These are phyloP conservation scores for Thaumetopoea pityocampa DNA, from an alignment of 1,140 invertebrate genomes.

Conservation along the genomic window DNA sequence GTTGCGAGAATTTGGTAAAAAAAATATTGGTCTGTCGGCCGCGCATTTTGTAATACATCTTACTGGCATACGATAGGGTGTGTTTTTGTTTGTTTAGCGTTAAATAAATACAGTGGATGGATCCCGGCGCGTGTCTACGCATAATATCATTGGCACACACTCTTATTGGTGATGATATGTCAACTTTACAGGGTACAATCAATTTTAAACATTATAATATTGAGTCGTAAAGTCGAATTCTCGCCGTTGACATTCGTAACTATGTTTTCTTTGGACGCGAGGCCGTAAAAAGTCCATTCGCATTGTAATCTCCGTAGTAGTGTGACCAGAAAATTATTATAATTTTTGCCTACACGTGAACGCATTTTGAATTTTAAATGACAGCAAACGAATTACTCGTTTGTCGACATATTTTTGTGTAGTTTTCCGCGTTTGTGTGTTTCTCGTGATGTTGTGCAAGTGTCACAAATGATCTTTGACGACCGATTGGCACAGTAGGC, in stretches of 20 bases:
- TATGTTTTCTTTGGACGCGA: conserved; percentile 37
- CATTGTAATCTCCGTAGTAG: conserved; percentile 33
- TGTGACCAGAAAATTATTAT: conserved; percentile 34
- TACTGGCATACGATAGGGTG: conserved; percentile 24
- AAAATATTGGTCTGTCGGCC: conserved; percentile 1
- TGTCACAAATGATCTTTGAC: too few species aligned
- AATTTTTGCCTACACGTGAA: conserved; percentile 14
- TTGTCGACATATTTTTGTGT: conserved; percentile 5
- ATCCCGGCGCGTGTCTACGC: conserved; percentile 55
- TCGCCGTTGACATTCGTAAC: neutral
- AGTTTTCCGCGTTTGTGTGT: too few species aligned
- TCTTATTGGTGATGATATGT: conserved; percentile 63
- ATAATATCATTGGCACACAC: conserved; percentile 63
- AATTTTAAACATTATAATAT: conserved; percentile 24
- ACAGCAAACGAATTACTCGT: conserved; percentile 8
- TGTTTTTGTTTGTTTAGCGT: conserved; percentile 24
- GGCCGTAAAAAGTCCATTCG: conserved; percentile 47
- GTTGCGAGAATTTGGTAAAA: conserved; percentile 15
- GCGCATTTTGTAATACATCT: conserved; percentile 21
- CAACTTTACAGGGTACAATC: conserved; percentile 35
- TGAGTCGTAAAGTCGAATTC: conserved; percentile 7
- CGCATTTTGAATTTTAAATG: conserved; percentile 16
- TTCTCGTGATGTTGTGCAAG: too few species aligned
- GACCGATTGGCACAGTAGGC: too few species aligned
- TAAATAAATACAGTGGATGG: conserved; percentile 36